Evolutionary conservation across 2,888 invertebrate genomes (phyloP), one percentile per base, ranked within the genome.

Genomic region (Ophion costatus): DNA sequence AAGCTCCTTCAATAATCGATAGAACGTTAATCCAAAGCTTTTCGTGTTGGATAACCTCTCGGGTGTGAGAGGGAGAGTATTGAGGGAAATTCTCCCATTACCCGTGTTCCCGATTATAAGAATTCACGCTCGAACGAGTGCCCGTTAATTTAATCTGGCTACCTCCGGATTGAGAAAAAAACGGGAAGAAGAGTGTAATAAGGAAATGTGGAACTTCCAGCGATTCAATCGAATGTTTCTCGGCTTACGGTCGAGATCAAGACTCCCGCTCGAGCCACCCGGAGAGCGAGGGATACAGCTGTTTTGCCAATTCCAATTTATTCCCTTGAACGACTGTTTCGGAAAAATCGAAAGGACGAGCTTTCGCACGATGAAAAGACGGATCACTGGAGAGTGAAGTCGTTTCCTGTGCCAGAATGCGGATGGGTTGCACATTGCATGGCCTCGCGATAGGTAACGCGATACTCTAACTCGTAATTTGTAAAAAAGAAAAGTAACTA

Each of bases 1-100:
- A 56, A 51, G 5, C 17, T 51, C 33, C 51, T 51, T 57, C 57
- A 33, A 29, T 33, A 57, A 69, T 51, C 51, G 24, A 45, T 51
- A 69, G 17, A 69, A 69, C 69, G 24, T 69, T 51, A 22, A 24
- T 69, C 29, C 17, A 69, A 51, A 51, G 20, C 69, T n/a, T 69
- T 51, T 51, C 51, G 29, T 69, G 42, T 45, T 17, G 17, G 51
- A 20, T 73, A 38, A 20, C n/a, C 3, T 73, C 22, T 17, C 17
- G 24, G 17, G 11, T 2, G 11, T 2, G 51, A 17, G 51, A 51
- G 51, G 51, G 5, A 14, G 51, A 51, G 51, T 1, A 51, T 51
- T 51, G 17, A 51, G 17, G 51, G 17, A 51, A 51, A 51, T 51
- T 51, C 51, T 51, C 51, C 5, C 51, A 17, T 51, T 51, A 51